A percentile compares a stretch with the other conserved stretches of the same genome.
Conservation (phyloP, 2,113 vertebrate species). For the Microcebus lehilahytsara region DNA sequence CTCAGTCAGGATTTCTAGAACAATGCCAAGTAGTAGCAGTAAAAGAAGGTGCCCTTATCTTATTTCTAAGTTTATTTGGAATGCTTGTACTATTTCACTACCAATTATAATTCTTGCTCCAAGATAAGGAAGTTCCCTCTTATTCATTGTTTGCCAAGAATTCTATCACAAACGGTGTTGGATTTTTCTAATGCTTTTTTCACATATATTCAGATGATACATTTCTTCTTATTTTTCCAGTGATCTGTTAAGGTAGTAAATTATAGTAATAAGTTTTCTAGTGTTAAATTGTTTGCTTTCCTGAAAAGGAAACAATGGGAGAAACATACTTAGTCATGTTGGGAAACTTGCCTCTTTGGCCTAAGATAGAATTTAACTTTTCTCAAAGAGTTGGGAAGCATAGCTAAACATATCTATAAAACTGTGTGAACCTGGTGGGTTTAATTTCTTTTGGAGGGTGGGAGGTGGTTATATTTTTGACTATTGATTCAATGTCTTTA, state of each 20-base stretch:
- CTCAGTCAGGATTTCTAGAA: constrained; percentile 1
- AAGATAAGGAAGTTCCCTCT: constrained; percentile 38
- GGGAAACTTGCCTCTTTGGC: background rate
- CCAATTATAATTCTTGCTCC: constrained; percentile 36
- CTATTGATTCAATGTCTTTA: background rate
- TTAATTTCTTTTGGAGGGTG: background rate
- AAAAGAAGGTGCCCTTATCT: background rate
- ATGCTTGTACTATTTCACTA: background rate
- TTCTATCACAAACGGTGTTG: background rate
- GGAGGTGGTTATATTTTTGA: background rate
- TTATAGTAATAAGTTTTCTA: constrained; percentile 11
- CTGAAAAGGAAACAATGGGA: background rate
- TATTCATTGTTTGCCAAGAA: constrained; percentile 48
- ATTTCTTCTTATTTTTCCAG: background rate
- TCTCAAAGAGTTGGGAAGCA: background rate
- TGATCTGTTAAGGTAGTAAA: constrained; percentile 12
- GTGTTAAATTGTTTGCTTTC: constrained; percentile 25
- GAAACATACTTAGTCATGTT: background rate
- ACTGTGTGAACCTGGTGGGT: background rate
- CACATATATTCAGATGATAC: constrained; percentile 7
- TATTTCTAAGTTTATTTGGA: constrained; percentile 13
- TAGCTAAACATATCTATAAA: background rate
- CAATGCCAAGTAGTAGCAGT: background rate
- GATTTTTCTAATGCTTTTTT: constrained; percentile 33
- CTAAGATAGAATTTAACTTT: constrained; percentile 2